Evolutionary conservation across 2,888 invertebrate species (phyloP).

Genomic region (Anticlea derivata): DNA sequence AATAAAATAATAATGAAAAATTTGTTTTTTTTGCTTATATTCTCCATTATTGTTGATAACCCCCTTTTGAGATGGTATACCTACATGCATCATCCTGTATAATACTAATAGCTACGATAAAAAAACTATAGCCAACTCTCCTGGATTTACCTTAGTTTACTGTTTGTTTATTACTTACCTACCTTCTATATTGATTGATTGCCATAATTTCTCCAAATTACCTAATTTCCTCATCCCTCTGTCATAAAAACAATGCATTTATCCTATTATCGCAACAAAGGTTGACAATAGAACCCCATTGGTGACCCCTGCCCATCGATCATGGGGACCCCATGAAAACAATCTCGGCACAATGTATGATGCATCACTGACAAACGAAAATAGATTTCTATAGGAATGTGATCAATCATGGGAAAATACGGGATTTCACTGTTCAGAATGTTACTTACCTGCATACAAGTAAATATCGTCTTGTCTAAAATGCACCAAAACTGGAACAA

Average conservation of each 20-base stretch:
- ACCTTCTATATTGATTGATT: too few species aligned
- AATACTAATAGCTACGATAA: too few species aligned
- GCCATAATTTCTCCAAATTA: background rate
- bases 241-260: conserved; percentile 6
- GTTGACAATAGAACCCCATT: conserved; percentile 1
- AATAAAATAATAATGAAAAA: too few species aligned
- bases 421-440: background rate
- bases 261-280: background rate
- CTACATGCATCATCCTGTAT: too few species aligned
- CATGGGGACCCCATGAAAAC: conserved; percentile 2
- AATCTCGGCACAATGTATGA: conserved; percentile 5
- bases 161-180: background rate
- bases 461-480: too few species aligned
- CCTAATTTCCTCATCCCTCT: background rate
- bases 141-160: too few species aligned
- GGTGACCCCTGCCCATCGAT: conserved; percentile 8
- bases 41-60: too few species aligned
- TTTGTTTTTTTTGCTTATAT: too few species aligned
- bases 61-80: too few species aligned
- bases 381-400: conserved; percentile 1
- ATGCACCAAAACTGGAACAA: too few species aligned
- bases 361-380: background rate
- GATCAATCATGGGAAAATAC: background rate
- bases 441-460: too few species aligned
- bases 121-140: too few species aligned